Conservation (phyloP, 1,140 invertebrate species). For the Apis mellifera region DNA sequence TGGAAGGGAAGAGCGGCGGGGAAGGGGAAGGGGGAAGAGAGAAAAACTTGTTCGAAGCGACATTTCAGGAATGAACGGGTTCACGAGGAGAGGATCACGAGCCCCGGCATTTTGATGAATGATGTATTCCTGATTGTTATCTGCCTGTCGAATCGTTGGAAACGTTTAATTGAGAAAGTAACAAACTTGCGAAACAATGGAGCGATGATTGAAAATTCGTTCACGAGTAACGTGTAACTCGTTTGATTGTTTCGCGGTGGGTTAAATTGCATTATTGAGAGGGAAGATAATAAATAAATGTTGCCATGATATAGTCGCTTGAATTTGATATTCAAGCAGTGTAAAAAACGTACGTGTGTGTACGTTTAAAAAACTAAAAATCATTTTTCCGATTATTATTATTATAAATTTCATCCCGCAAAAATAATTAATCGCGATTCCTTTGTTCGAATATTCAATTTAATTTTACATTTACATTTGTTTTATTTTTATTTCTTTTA, state of each 20-base stretch:
- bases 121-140: constrained; percentile 22
- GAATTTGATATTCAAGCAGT: neutral
- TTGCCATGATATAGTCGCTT: neutral
- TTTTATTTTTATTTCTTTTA: too few species aligned
- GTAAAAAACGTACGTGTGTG: neutral
- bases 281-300: neutral
- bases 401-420: neutral
- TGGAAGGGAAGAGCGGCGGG: neutral
- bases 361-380: neutral
- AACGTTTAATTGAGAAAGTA: constrained; percentile 34
- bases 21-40: neutral
- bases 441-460: neutral
- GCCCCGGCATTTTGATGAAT: constrained; percentile 14
- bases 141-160: neutral
- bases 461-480: too few species aligned
- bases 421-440: neutral
- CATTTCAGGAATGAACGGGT: constrained; percentile 24
- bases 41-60: constrained; percentile 4
- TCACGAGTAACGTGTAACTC: constrained; percentile 26
- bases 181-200: constrained; percentile 20
- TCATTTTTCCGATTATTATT: neutral
- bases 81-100: neutral
- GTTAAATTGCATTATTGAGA: constrained; percentile 10
- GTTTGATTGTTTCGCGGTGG: constrained; percentile 23
- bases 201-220: constrained; percentile 18